Conservation (phyloP, 2,113 vertebrate genomes). For the Anhinga anhinga region DNA sequence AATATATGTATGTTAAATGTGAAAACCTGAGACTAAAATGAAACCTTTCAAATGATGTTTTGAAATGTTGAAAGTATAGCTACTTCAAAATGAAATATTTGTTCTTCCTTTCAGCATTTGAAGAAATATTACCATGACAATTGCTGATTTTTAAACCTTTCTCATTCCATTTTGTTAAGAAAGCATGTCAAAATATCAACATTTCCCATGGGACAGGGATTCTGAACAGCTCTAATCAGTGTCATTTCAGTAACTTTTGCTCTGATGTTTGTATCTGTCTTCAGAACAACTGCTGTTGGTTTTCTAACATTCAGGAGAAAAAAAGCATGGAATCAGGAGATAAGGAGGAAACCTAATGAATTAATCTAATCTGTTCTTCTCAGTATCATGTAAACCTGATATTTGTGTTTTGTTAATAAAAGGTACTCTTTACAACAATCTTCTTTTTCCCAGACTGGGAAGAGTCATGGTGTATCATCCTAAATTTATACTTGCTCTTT, state of each 20-base stretch:
- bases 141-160: not conserved
- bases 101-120: not conserved
- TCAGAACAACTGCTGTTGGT: not conserved
- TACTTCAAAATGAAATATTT: not conserved
- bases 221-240: not conserved
- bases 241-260: not conserved
- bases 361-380: not conserved
- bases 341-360: not conserved
- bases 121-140: not conserved
- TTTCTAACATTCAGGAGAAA: not conserved
- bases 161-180: not conserved
- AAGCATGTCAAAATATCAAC: not conserved
- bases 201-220: not conserved
- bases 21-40: not conserved
- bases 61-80: not conserved
- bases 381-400: not conserved
- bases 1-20: not conserved
- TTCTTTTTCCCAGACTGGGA: not conserved
- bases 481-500: not conserved
- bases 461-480: not conserved
- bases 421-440: not conserved
- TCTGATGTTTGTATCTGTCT: not conserved
- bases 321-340: not conserved
- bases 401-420: not conserved
- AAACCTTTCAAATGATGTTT: not conserved